Base-by-base conservation (phyloP, 2,113 vertebrate species). In the Redunca redunca region DNA sequence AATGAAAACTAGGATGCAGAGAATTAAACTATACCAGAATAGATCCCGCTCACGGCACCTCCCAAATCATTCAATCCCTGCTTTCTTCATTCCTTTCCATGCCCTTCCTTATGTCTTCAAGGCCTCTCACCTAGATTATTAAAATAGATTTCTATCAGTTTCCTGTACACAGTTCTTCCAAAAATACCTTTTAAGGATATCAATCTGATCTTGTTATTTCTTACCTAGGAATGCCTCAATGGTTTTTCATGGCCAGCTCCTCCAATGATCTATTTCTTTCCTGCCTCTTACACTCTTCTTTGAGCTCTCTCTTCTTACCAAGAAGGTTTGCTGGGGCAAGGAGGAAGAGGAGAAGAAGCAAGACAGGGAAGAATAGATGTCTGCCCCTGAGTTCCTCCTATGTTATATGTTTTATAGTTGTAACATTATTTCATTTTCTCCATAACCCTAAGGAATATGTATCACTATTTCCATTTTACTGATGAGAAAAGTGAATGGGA, bases 21-120 rank as follows among this genome's bases (percentile, higher is more conserved):
- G 57, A 46, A 23, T 25, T 25, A 28, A 93, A 43, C 90, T 53
- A 11, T 1, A 30, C 43, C 43, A 57, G 58, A 64, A 60, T 2
- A 4, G 3, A 1, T 5, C 30, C 25, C 12, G 19, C 23, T 80
- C 28, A 4, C 1, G 1, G 1, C n/a, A 40, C 30, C 36, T 84
- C 77, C 74, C 12, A 33, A 11, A 8, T 15, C 7, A 1, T 28
- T n/a, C 25, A 2, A 0, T 12, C 58, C 4, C 0, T 4, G 26
- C 53, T 36, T 55, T 50, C 26, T 19, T 88, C 64, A 13, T 26
- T 43, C 62, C 50, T 25, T 83, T 4, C n/a, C 5, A 1, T 50
- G 10, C 12, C 25, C 6, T 43, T 33, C 5, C 10, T 40, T 8
- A 0, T 0, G 6, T 17, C n/a, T 74, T 55, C 28, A 28, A 77